Evolutionary conservation across 92 coral and sea anemone species (phyloP).

Genomic region (Galaxea fascicularis): DNA sequence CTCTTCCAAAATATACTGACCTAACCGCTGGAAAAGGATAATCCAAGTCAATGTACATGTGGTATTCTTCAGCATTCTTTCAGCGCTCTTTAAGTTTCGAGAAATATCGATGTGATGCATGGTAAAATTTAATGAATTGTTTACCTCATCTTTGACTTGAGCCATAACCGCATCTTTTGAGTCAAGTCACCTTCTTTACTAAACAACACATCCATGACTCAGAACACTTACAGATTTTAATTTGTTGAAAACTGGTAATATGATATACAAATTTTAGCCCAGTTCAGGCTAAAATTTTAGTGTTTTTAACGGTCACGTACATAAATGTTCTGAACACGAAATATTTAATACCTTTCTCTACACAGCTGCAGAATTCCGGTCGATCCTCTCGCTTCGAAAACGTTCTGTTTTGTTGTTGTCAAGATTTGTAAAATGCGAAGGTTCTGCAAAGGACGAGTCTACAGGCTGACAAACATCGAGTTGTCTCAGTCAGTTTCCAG

Average conservation of each 20-base stretch:
- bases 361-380: constrained; percentile 6
- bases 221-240: no score
- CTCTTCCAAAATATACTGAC: not conserved
- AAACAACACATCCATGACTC: no score
- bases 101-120: no score
- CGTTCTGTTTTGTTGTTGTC: not conserved
- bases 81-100: no score
- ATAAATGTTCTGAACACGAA: not conserved
- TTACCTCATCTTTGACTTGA: no score
- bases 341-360: not conserved
- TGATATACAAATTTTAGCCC: not conserved
- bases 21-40: no score
- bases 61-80: no score
- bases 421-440: not conserved
- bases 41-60: no score
- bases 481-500: constrained; percentile 30
- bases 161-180: no score
- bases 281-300: no score
- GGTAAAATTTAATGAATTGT: no score
- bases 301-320: not conserved
- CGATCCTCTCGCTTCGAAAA: not conserved
- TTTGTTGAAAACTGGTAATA: not conserved
- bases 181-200: no score
- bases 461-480: not conserved
- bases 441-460: not conserved